Base-by-base conservation (phyloP, 2,113 vertebrate genomes). In the Syngnathoides biaculeatus region DNA sequence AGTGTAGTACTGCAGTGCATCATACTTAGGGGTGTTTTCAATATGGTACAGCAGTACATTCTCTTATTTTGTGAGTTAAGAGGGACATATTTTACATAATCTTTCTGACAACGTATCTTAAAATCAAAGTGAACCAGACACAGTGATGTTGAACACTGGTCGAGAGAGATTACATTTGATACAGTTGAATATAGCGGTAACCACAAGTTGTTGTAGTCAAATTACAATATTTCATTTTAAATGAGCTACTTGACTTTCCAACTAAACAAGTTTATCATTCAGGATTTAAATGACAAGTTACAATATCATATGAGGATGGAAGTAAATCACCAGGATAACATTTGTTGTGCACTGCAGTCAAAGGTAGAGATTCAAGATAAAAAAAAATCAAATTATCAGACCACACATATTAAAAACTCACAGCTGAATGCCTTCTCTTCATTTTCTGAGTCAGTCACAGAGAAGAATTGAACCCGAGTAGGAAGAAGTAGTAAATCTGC, bases 401-500 rank as follows among this genome's bases (percentile, higher is more conserved):
- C 35, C 6, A 40, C 3, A 40, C 20, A 30, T 35, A 57, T 57
- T 26, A 12, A 27, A 17, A 57, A 57, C 27, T 57, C 12, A 1
- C 58, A 39, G 58, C 10, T 50, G 39, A 65, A 5, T 17, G 67
- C 52, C 27, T 57, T 55, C 64, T 56, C 43, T 71, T 65, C 67
- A 74, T 78, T 75, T 68, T 64, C 27, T 9, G 56, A 71, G 59
- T 69, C 61, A 53, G 67, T 80, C 64, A 75, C 15, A 19, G 65
- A 65, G 43, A 56, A 62, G 66, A 53, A 42, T 47, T 8, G 68
- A 65, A 69, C 30, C 61, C 62, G 69, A 53, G 69, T 50, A 30
- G 63, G 56, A 53, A 27, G 45, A 72, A 65, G 64, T 78, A 75
- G 60, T 78, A 85, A 80, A 87, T 81, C 81, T 83, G 50, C 40